These are phyloP conservation scores for Globodera rostochiensis DNA, from an alignment of 1,140 invertebrate genomes.

Conservation along the genomic window DNA sequence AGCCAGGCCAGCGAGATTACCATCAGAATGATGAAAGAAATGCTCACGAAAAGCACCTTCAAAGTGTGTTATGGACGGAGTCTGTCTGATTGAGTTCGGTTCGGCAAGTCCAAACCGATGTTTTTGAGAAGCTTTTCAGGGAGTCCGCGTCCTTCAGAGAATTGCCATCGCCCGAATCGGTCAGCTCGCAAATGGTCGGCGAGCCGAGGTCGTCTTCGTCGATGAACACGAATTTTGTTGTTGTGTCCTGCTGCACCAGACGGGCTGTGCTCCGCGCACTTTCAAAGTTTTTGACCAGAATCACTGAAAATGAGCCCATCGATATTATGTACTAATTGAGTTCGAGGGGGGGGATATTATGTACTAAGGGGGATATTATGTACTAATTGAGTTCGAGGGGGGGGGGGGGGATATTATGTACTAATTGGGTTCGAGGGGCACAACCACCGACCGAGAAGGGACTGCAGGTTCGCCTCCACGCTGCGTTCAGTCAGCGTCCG, in stretches of 20 bases:
- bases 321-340: background rate
- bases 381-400: no score
- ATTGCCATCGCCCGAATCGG: slow-evolving; percentile 38
- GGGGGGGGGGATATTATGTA: background rate
- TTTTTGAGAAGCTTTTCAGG: slow-evolving; percentile 61
- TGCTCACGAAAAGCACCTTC: slow-evolving; percentile 82
- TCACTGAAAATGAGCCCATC: background rate
- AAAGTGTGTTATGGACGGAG: slow-evolving; percentile 5
- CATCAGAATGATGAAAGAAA: slow-evolving; percentile 91
- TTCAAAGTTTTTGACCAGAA: slow-evolving; percentile 20
- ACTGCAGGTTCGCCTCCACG: slow-evolving; percentile 39
- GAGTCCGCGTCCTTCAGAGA: slow-evolving; percentile 51
- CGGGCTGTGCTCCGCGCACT: background rate
- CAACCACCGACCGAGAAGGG: slow-evolving; percentile 28
- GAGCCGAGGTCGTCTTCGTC: slow-evolving; percentile 44
- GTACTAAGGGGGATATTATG: background rate
- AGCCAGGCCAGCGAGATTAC: slow-evolving; percentile 89
- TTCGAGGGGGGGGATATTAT: background rate
- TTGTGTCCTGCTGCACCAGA: slow-evolving; percentile 45
- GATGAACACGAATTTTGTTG: slow-evolving; percentile 49
- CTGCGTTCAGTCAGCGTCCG: slow-evolving; percentile 38
- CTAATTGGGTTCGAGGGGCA: no score
- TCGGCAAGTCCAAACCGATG: slow-evolving; percentile 46
- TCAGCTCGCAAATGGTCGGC: slow-evolving; percentile 39
- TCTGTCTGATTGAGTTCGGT: background rate